A percentile compares a stretch with the other conserved stretches of the same genome.
Conservation (phyloP, 35 echinoderm and acorn worm genomes). For the Hemicentrotus pulcherrimus region DNA sequence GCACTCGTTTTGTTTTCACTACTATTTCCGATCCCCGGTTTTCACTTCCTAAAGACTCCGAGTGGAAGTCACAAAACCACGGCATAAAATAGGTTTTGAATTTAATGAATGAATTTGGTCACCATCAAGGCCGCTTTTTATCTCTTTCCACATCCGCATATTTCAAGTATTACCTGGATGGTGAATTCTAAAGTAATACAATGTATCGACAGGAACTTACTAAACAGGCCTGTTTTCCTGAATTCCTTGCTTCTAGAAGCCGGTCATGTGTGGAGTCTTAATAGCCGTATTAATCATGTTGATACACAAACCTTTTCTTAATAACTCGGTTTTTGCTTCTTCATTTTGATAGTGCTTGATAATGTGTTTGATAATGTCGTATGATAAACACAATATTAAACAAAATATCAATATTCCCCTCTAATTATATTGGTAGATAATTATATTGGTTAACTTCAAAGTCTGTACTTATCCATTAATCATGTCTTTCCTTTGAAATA, state of each 20-base stretch:
- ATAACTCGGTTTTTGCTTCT: no score
- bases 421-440: no score
- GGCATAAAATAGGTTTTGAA: background rate
- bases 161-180: background rate
- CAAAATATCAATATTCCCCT: no score
- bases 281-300: background rate
- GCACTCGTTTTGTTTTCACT: slow-evolving; percentile 10
- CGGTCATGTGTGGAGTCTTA: no score
- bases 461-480: no score
- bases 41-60: background rate
- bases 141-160: background rate
- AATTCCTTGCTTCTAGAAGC: background rate
- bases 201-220: background rate
- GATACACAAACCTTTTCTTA: background rate
- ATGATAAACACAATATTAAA: no score
- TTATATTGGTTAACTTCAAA: no score
- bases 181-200: background rate
- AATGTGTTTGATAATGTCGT: no score
- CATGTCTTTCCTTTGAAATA: no score
- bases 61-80: background rate
- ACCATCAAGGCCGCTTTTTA: background rate
- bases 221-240: background rate
- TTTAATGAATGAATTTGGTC: background rate
- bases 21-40: slow-evolving; percentile 15
- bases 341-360: no score